phyloP scores from a whole-genome alignment of 92 coral and sea anemone genomes.

The Palythoa grandis region DNA sequence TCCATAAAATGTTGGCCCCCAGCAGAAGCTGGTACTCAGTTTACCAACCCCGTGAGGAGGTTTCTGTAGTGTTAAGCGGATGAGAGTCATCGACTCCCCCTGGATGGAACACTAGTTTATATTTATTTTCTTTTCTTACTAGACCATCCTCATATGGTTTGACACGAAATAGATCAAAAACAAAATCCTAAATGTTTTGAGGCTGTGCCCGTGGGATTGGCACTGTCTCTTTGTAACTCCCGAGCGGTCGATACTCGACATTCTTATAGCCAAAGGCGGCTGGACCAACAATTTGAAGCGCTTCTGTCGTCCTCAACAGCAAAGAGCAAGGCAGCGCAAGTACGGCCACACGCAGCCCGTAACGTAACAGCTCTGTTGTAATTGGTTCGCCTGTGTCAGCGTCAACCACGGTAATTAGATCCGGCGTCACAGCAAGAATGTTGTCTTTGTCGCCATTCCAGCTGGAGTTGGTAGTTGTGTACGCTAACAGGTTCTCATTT shows the following conservation, averaged over 20 bases:
- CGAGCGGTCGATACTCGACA: conserved; percentile 66
- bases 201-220: conserved; percentile 67
- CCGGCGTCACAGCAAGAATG: conserved; percentile 80
- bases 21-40: no score
- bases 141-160: no score
- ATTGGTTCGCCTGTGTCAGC: conserved; percentile 88
- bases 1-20: no score
- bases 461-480: conserved; percentile 31
- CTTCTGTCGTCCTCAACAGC: conserved; percentile 66
- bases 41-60: no score
- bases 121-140: no score
- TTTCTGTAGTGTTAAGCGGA: no score
- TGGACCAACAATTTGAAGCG: conserved; percentile 83
- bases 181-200: background rate
- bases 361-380: conserved; percentile 90
- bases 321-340: conserved; percentile 79
- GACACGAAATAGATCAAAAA: no score
- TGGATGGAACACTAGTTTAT: no score
- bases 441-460: conserved; percentile 64
- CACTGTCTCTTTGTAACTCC: conserved; percentile 62
- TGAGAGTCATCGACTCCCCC: no score
- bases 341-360: conserved; percentile 93
- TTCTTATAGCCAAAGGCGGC: conserved; percentile 82
- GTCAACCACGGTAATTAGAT: conserved; percentile 87
- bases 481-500: conserved; percentile 89